Percentiles rank a stretch among this genome's conserved stretches.
Evolutionary conservation across 1,140 invertebrate genomes (phyloP).

Genomic region (Goniozus legneri): DNA sequence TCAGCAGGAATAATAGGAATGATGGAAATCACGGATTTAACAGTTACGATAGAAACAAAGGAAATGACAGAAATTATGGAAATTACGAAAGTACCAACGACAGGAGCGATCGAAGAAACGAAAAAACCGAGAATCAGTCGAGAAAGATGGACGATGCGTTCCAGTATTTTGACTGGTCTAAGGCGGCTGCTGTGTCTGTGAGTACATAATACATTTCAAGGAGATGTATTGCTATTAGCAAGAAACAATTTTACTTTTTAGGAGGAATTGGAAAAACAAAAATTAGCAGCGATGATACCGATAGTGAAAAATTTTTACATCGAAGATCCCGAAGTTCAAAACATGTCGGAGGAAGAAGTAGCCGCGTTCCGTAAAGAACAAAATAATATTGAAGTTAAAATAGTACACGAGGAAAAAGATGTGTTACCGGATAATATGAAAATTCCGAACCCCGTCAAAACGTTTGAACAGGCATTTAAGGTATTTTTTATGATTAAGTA

Average conservation of each 20-base stretch:
- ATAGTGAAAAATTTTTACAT: constrained; percentile 82
- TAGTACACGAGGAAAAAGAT: constrained; percentile 49
- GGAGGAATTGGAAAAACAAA: constrained; percentile 55
- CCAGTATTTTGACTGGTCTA: constrained; percentile 11
- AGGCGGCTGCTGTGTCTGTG: constrained; percentile 2
- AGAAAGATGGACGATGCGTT: no score
- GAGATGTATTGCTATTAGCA: no score
- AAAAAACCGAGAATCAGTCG: not conserved
- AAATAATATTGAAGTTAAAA: constrained; percentile 70
- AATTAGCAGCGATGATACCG: constrained; percentile 59
- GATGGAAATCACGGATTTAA: no score
- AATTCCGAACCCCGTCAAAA: constrained; percentile 80
- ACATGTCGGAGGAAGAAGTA: constrained; percentile 63
- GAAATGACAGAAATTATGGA: no score
- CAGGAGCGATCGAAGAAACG: not conserved
- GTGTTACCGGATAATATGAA: constrained; percentile 29
- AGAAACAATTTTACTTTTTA: constrained; percentile 46
- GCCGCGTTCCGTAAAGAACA: constrained; percentile 59
- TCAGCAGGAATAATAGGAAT: not conserved
- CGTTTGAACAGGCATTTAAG: constrained; percentile 80
- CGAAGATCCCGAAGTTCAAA: constrained; percentile 69
- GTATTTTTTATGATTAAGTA: constrained; percentile 19
- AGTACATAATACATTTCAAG: not conserved
- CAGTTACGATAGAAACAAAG: not conserved
- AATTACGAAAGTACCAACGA: no score